Conservation (phyloP, 2,888 invertebrate species). For the Drosophila kanekoi region DNA sequence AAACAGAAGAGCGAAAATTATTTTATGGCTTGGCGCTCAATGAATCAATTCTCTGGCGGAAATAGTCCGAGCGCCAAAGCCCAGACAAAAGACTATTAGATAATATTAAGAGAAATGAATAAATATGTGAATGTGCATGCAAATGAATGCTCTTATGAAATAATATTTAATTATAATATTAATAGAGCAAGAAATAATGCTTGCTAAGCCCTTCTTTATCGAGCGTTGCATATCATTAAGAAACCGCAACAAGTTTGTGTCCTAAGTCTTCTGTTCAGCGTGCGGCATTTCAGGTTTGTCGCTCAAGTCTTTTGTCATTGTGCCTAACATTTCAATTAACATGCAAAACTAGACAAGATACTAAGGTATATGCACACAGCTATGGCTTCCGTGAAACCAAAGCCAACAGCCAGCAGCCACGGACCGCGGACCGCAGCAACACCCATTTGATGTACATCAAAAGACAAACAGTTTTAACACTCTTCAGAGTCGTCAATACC, state of each 20-base stretch:
- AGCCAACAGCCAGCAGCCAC: background rate
- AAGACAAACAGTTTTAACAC: conserved; percentile 13
- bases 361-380: background rate
- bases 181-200: background rate
- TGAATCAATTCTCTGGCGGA: conserved; percentile 26
- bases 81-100: conserved; percentile 6
- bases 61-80: background rate
- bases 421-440: conserved; percentile 1
- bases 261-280: conserved; percentile 33
- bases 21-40: conserved; percentile 33
- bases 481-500: conserved; percentile 12
- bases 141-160: conserved; percentile 14
- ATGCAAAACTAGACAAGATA: background rate
- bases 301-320: conserved; percentile 54
- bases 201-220: conserved; percentile 1
- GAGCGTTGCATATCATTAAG: conserved; percentile 10
- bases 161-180: conserved; percentile 1
- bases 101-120: background rate
- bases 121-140: conserved; percentile 11
- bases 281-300: conserved; percentile 54
- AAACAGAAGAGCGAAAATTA: conserved; percentile 15
- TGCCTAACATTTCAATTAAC: conserved; percentile 71
- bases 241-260: conserved; percentile 38
- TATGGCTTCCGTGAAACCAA: conserved; percentile 52
- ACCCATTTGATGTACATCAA: conserved; percentile 7